Evolutionary conservation across 2,797 vertebrate genomes (phyloP).

Genomic region (Phyllotis vaccarum): DNA sequence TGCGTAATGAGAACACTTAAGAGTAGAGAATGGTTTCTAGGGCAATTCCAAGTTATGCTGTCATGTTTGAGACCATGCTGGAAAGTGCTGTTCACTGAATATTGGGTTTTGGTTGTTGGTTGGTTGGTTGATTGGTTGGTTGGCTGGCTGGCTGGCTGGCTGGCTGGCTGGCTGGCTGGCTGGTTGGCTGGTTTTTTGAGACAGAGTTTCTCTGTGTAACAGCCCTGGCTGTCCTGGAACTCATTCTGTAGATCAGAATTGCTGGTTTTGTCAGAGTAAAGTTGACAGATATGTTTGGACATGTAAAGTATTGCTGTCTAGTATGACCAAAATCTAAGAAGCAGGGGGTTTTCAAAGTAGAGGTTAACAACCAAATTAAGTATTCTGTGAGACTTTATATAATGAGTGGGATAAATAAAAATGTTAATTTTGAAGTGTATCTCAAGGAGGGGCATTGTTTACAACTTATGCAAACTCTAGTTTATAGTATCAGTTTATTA

Average conservation of each 20-base stretch:
- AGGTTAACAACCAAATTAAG: constrained; percentile 45
- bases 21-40: constrained; percentile 45
- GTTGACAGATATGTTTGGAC: constrained; percentile 30
- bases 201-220: no score
- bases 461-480: neutral
- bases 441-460: neutral
- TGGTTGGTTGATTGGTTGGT: no score
- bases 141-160: no score
- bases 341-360: constrained; percentile 22
- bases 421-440: constrained; percentile 20
- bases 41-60: neutral
- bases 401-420: constrained; percentile 45
- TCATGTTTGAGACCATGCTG: neutral
- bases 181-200: no score
- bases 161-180: no score
- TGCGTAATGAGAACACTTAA: constrained; percentile 3
- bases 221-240: no score
- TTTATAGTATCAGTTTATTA: constrained; percentile 46
- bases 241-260: no score
- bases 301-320: constrained; percentile 37
- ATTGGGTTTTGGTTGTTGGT: neutral
- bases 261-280: constrained; percentile 26
- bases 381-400: neutral
- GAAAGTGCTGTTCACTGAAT: neutral
- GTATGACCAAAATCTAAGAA: neutral